These are phyloP conservation scores for Molossus alvarezi DNA, from an alignment of 2,797 vertebrate genomes.

Conservation along the genomic window DNA sequence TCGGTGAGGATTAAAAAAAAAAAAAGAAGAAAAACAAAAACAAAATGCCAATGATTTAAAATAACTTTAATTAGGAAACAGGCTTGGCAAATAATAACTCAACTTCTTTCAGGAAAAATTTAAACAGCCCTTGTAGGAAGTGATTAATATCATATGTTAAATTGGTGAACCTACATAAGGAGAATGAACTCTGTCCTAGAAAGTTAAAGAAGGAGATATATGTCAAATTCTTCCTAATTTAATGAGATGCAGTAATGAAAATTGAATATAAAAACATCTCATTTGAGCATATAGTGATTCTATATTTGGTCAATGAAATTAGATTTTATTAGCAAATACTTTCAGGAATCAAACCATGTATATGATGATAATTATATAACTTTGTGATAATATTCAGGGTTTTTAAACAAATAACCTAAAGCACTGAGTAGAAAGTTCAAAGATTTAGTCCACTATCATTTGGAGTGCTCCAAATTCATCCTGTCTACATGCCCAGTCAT, in stretches of 20 bases:
- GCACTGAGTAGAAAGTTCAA: neutral
- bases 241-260: constrained; percentile 20
- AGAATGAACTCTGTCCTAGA: constrained; percentile 28
- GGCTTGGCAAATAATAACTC: neutral
- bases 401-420: neutral
- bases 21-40: too few species aligned
- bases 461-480: neutral
- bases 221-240: neutral
- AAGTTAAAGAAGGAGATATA: neutral
- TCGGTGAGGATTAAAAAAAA: too few species aligned
- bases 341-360: neutral
- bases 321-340: neutral
- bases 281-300: neutral
- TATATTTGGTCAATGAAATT: constrained; percentile 3
- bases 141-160: constrained; percentile 42
- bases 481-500: neutral
- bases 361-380: neutral
- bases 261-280: neutral
- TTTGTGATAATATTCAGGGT: neutral
- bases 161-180: neutral
- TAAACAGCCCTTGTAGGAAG: neutral
- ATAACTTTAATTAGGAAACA: constrained; percentile 39
- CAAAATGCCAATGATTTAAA: neutral
- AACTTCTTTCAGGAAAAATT: constrained; percentile 43
- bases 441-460: neutral